Percentiles rank a stretch among this genome's conserved stretches.
phyloP scores from a whole-genome alignment of 2,113 vertebrate genomes.

The Calyptomena viridis region DNA sequence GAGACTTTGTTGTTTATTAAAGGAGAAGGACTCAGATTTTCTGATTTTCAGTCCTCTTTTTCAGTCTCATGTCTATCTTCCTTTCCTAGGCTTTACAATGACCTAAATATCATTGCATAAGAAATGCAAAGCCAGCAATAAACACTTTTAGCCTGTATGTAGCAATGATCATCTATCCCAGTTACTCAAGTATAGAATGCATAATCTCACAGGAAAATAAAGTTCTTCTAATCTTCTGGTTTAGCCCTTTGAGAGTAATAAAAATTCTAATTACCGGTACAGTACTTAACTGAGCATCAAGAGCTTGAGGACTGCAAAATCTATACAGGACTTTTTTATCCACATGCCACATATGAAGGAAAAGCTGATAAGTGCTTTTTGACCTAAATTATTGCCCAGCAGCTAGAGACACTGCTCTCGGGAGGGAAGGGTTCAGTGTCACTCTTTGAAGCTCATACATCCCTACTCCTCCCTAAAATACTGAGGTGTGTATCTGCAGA shows the following conservation, averaged over 20 bases:
- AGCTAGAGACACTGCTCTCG: background rate
- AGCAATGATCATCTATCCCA: background rate
- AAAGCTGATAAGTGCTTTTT: background rate
- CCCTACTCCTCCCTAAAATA: background rate
- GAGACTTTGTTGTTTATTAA: background rate
- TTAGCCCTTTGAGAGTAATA: conserved; percentile 19
- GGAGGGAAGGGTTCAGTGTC: background rate
- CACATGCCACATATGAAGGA: background rate
- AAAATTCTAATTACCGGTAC: background rate
- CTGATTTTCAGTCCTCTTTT: background rate
- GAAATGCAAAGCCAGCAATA: conserved; percentile 35
- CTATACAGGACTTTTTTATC: background rate
- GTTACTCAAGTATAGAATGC: background rate
- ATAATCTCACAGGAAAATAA: conserved; percentile 26
- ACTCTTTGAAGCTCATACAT: background rate
- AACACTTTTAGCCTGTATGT: background rate
- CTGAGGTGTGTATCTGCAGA: background rate
- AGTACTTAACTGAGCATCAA: conserved; percentile 5
- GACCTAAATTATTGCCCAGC: background rate
- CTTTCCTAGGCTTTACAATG: background rate
- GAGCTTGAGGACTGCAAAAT: background rate
- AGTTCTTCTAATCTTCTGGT: conserved; percentile 52
- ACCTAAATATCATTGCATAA: conserved; percentile 26
- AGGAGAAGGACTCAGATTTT: background rate
- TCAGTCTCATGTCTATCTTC: background rate